Evolutionary conservation across 2,888 invertebrate species (phyloP), one percentile per base, ranked within the genome.

Genomic region (Gastrophysa polygoni): DNA sequence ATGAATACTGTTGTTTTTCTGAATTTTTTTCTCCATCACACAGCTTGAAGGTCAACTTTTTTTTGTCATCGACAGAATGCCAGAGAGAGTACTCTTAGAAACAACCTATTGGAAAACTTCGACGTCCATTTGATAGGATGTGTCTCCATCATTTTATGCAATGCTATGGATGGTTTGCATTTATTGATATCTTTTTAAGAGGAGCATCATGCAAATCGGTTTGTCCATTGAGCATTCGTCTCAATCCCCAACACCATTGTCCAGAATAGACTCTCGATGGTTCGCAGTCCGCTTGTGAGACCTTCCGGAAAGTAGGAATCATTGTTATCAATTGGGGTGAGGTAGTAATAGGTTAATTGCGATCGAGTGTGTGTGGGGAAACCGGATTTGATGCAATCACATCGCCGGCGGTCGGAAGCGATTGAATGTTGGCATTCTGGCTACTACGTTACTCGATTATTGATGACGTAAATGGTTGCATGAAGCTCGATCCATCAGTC

Each of bases 281-380:
- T 14, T 24, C 14, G 38, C 38, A 32, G 8, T 8, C 29, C 10
- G 29, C 29, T 32, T 32, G 14, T 24, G 24, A 3, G 24, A 24
- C 7, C 24, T 24, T 5, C 4, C 24, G 24, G 14, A 14, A 11
- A 14, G 34, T n/a, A 20, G 34, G 14, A 52, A 52, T 52, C 20
- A 52, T 32, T 34, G 51, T 52, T 38, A 38, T 52, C 52, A 52
- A 18, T 38, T 16, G 18, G 32, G 21, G 34, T 14, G 24, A 38
- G 38, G 38, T 20, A 38, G 34, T 21, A 38, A 38, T 16, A 52
- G 20, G 34, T 34, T 16, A 10, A 14, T 38, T 38, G 38, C 14
- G 29, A 32, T 32, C 10, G 10, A 2, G 10, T 1, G 5, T 8
- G 38, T 11, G 14, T n/a, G 38, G 14, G 32, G 11, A 11, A 32